Conservation (phyloP, 2,797 vertebrate genomes). For the Lophotriccus pileatus region DNA sequence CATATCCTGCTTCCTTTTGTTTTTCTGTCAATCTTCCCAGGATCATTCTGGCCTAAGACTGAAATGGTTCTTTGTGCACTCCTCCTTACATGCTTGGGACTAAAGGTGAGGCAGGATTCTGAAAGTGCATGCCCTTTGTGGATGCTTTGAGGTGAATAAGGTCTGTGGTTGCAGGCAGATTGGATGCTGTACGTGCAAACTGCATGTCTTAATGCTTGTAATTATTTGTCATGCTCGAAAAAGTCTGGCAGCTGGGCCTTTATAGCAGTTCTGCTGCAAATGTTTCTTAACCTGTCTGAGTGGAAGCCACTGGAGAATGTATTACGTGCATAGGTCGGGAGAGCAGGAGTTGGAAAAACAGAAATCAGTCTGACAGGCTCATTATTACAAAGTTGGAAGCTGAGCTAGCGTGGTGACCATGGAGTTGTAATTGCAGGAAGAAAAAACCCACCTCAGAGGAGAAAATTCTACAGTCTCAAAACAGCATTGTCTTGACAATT, state of each 20-base stretch:
- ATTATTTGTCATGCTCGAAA: neutral
- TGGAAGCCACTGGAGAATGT: neutral
- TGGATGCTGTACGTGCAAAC: neutral
- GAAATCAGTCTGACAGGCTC: neutral
- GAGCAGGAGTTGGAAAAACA: neutral
- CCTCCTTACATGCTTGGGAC: constrained; percentile 16
- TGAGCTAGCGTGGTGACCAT: neutral
- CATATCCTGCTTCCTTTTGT: constrained; percentile 32
- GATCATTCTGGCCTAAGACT: constrained; percentile 44
- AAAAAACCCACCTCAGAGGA: neutral
- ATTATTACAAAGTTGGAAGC: neutral
- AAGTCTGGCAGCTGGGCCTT: neutral
- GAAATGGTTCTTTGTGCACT: constrained; percentile 35
- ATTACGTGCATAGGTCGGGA: neutral
- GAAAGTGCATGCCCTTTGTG: constrained; percentile 27
- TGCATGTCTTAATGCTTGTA: constrained; percentile 2
- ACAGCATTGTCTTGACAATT: neutral
- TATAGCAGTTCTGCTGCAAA: neutral
- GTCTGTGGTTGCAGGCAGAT: neutral
- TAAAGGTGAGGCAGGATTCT: constrained; percentile 50
- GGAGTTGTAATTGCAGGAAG: neutral
- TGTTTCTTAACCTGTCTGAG: neutral
- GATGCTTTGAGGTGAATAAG: constrained; percentile 9
- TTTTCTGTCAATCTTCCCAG: constrained; percentile 45
- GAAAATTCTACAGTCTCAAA: neutral